Evolutionary conservation across 2,888 invertebrate species (phyloP).

Genomic region (Eupeodes latifasciatus): DNA sequence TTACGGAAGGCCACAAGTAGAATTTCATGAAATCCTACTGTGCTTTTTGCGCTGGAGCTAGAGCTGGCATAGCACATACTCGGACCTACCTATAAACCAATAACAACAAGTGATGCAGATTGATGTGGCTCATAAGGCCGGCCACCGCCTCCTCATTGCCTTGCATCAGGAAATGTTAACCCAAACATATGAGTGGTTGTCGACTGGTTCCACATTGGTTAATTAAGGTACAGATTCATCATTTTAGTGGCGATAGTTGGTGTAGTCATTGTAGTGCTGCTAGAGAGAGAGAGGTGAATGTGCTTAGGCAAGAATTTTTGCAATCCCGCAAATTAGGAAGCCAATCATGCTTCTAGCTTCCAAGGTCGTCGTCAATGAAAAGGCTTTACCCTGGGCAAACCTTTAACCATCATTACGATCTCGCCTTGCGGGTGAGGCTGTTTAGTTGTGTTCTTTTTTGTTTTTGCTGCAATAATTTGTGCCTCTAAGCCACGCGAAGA

Average conservation of each 20-base stretch:
- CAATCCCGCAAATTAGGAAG: constrained; percentile 45
- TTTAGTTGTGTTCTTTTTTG: background rate
- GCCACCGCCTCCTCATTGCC: constrained; percentile 69
- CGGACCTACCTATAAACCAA: background rate
- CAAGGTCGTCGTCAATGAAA: constrained; percentile 59
- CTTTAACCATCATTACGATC: background rate
- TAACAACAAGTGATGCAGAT: constrained; percentile 64
- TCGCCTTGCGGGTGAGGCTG: constrained; percentile 29
- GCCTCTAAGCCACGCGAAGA: constrained; percentile 40
- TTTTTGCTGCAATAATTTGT: constrained; percentile 31
- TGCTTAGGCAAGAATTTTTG: constrained; percentile 11
- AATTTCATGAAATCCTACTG: constrained; percentile 52
- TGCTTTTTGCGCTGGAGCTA: background rate
- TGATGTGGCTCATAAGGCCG: constrained; percentile 66
- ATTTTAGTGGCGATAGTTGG: constrained; percentile 21
- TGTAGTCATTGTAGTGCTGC: too few relatives aligned
- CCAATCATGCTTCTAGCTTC: constrained; percentile 18
- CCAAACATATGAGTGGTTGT: constrained; percentile 65
- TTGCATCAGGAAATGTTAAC: constrained; percentile 70
- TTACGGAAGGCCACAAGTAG: constrained; percentile 65
- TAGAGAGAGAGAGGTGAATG: constrained; percentile 58
- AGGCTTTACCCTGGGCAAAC: constrained; percentile 13
- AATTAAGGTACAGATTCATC: constrained; percentile 71
- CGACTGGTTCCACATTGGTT: constrained; percentile 64
- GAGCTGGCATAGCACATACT: background rate